phyloP scores from a whole-genome alignment of 1,140 invertebrate genomes.

The Neelides sp. region DNA sequence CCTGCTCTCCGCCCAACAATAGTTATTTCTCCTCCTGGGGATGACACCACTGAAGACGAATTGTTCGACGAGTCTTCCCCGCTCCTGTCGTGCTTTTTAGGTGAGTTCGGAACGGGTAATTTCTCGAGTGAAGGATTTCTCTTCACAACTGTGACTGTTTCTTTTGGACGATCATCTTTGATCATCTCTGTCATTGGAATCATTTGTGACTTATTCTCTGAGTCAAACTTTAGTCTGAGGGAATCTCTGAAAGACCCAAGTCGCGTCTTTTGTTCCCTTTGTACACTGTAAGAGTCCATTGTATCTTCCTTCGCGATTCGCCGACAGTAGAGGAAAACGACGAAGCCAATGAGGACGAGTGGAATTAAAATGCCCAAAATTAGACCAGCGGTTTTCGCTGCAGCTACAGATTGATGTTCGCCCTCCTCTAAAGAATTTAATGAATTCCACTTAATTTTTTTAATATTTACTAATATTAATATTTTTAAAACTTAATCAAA shows the following conservation, averaged over 20 bases:
- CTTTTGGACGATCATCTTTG: too few relatives aligned
- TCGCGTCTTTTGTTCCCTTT: not conserved
- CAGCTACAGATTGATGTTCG: constrained; percentile 32
- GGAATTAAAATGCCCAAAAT: constrained; percentile 41
- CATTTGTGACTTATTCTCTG: not conserved
- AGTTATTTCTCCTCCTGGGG: too few relatives aligned
- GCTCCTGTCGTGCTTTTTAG: too few relatives aligned
- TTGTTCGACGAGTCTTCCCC: too few relatives aligned
- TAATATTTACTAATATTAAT: not conserved
- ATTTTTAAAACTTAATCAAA: not conserved
- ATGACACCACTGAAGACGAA: too few relatives aligned
- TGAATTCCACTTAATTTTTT: not conserved
- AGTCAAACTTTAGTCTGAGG: not conserved
- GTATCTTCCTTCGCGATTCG: not conserved
- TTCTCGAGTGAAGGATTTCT: too few relatives aligned
- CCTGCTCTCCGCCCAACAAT: too few relatives aligned
- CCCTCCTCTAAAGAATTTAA: constrained; percentile 33
- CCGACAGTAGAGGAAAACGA: constrained; percentile 27
- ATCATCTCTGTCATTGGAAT: not conserved
- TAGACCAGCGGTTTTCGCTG: constrained; percentile 36
- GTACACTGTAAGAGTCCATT: too few relatives aligned
- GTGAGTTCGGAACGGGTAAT: too few relatives aligned
- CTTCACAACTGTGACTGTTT: too few relatives aligned
- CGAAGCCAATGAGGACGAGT: constrained; percentile 36
- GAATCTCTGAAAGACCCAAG: not conserved